Evolutionary conservation across 2,888 invertebrate genomes (phyloP), one percentile per base, ranked within the genome.

Genomic region (Polietes domitor): DNA sequence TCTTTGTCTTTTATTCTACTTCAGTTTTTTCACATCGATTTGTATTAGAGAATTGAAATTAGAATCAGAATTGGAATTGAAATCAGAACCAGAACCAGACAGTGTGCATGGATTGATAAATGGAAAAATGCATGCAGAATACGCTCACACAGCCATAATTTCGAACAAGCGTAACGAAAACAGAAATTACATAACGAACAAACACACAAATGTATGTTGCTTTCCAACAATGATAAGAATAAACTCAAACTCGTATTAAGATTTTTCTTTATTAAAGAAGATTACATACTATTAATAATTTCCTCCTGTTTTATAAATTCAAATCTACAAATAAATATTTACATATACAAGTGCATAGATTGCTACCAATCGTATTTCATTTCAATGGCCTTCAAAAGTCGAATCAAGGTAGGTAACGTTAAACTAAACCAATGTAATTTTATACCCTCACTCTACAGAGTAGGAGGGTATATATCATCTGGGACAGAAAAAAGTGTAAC

Each of bases 201-300:
- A 73, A 87, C 86, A 86, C 86, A 85, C 83, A 83, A 53, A 83
- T 50, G 21, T 74, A 47, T 65, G 43, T 43, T 21, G 21, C 58
- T 24, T 9, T 68, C 41, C 19, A 19, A 15, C 21, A 65, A 37
- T 61, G 32, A 32, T 61, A 28, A 61, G 28, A n/a, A 17, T 41
- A 65, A 43, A 4, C 12, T 17, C 19, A 19, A 43, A 68, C 68
- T 21, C 37, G 6, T 68, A 68, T 17, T 68, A 41, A 41, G 24
- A 43, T 24, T 12, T 63, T 63, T 17, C 63, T 63, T 17, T 63
- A 37, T 63, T 68, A 2, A 68, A 41, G 24, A 58, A 19, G 12
- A 68, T 68, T 41, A 43, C 21, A 68, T 24, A 61, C 61, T 61
- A 43, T 68, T 41, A 24, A 68, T 68, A 17, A 68, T 68, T 37